Base-by-base conservation (phyloP, 2,888 invertebrate genomes). In the Volucella zonaria region DNA sequence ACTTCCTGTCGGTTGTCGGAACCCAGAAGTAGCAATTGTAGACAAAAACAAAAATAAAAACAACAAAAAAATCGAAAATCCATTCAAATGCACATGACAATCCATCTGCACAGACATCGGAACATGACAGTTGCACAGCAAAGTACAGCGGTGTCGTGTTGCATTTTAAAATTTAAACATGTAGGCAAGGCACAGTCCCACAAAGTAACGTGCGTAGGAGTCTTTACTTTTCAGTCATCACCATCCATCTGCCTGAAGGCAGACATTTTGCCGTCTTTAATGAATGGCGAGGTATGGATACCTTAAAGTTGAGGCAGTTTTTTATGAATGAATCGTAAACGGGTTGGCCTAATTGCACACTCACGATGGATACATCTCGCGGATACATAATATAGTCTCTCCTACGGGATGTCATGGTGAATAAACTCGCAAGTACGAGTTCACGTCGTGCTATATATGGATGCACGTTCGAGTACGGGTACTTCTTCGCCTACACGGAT, bases 321-420 rank as follows among this genome's bases (percentile, higher is more conserved):
- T 80, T 85, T 68, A 80, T 85, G 85, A 85, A 85, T 85, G 85
- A 76, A 80, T 59, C 76, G 67, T 73, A 85, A 80, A 66, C 85
- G 71, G 67, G 85, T 80, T 67, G 67, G 14, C 62, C 56, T 78
- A 76, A 81, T 81, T 81, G 70, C 64, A 75, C 47, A 64, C 62
- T 82, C 43, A 43, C 70, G 70, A 52, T 52, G 64, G 76, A 54
- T 71, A 64, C 68, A 59, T 58, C 61, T 31, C 23, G 31, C 23
- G 43, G 74, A 71, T 56, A 68, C 9, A 38, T 67, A 54, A 51
- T 62, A 61, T 42, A 52, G 42, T 23, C 8, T 74, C 64, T 64
- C 74, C 58, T 74, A 40, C 38, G 43, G 58, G 47, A 66, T 31
- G 75, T 43, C 66, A 58, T 49, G 49, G 49, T 59, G 14, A 67